These are phyloP conservation scores for Narcine bancroftii DNA, from an alignment of 2,113 vertebrate species.

Conservation along the genomic window DNA sequence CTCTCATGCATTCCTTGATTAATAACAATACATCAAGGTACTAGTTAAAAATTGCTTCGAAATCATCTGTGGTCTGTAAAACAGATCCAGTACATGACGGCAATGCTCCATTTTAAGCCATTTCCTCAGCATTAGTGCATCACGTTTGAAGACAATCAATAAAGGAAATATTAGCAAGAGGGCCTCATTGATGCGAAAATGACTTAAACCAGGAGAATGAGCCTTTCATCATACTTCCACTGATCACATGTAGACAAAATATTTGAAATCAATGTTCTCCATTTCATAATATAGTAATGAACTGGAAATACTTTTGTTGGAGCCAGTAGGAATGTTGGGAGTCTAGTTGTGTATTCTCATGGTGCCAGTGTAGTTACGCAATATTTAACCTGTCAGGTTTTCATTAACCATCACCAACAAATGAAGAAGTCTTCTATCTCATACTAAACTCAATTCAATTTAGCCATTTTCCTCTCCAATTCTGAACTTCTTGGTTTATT, in stretches of 20 bases:
- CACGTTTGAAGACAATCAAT: slow-evolving; percentile 3
- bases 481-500: not conserved
- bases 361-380: not conserved
- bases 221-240: not conserved
- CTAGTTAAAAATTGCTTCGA: not conserved
- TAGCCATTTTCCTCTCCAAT: not conserved
- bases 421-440: not conserved
- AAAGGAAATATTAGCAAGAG: slow-evolving; percentile 25
- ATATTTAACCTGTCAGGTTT: not conserved
- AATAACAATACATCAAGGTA: not conserved
- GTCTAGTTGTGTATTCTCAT: not conserved
- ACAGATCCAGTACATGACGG: not conserved
- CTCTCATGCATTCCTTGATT: not conserved
- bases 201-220: not conserved
- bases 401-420: not conserved
- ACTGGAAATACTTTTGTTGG: not conserved
- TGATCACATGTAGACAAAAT: not conserved
- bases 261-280: slow-evolving; percentile 30
- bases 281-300: not conserved
- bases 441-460: not conserved
- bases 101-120: slow-evolving; percentile 19
- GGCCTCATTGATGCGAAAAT: slow-evolving; percentile 17
- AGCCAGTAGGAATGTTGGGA: not conserved
- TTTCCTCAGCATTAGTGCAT: slow-evolving; percentile 12
- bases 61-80: slow-evolving; percentile 2